phyloP scores from a whole-genome alignment of 1,140 invertebrate species.

The Aphis craccivora region DNA sequence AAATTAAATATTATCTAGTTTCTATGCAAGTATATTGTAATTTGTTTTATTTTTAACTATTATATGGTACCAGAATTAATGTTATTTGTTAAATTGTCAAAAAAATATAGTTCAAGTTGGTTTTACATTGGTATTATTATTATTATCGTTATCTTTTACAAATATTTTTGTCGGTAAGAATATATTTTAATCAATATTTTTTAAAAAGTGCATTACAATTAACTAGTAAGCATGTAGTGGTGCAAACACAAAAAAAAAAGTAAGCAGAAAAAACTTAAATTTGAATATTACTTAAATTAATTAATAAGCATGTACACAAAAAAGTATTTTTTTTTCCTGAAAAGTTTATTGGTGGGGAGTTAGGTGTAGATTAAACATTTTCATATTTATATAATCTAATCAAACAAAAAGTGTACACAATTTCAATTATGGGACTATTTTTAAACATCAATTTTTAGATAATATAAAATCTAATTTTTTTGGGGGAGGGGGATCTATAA shows the following conservation, averaged over 20 bases:
- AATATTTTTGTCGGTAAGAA: background rate
- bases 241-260: too few species aligned
- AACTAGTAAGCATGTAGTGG: background rate
- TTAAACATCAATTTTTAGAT: too few species aligned
- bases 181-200: background rate
- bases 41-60: background rate
- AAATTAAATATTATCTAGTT: background rate
- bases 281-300: background rate
- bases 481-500: too few species aligned
- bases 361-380: too few species aligned
- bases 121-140: background rate
- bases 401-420: too few species aligned
- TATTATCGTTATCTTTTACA: background rate
- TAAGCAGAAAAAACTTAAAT: background rate
- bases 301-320: too few species aligned
- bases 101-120: background rate
- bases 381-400: too few species aligned
- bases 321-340: too few species aligned
- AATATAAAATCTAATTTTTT: too few species aligned
- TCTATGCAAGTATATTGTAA: background rate
- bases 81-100: background rate
- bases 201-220: background rate
- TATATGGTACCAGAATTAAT: background rate
- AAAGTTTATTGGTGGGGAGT: too few species aligned
- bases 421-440: too few species aligned